Conservation (phyloP, 1,140 invertebrate genomes). For the Odontomachus brunneus region DNA sequence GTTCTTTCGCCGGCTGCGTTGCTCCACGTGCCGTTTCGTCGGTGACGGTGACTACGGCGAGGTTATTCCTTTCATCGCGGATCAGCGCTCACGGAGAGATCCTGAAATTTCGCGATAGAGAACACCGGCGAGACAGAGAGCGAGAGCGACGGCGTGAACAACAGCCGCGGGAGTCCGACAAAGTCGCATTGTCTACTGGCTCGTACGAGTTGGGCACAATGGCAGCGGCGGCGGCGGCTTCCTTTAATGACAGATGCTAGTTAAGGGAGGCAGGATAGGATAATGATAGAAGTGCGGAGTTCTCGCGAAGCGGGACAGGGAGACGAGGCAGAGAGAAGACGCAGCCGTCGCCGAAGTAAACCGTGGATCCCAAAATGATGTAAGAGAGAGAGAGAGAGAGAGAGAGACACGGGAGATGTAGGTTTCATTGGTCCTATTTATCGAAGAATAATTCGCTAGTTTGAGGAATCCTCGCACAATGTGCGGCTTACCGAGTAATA, state of each 20-base stretch:
- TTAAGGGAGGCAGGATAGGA: conserved; percentile 70
- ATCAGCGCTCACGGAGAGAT: conserved; percentile 63
- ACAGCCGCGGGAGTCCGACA: conserved; percentile 60
- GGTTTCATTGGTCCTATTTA: conserved; percentile 74
- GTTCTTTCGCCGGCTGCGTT: not conserved
- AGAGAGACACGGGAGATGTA: conserved; percentile 65
- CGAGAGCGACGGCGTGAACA: conserved; percentile 47
- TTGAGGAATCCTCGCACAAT: conserved; percentile 73
- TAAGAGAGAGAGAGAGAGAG: conserved; percentile 43
- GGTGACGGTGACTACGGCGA: conserved; percentile 7
- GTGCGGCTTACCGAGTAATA: conserved; percentile 71
- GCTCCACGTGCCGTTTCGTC: conserved; percentile 18
- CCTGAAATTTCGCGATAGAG: conserved; percentile 43
- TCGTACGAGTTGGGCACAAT: conserved; percentile 74
- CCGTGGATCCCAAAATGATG: conserved; percentile 63
- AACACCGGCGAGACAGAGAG: not conserved
- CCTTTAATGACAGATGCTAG: conserved; percentile 78
- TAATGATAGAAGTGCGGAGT: conserved; percentile 46
- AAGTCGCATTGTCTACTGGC: conserved; percentile 74
- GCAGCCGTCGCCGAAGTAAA: conserved; percentile 56
- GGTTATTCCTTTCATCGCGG: conserved; percentile 48
- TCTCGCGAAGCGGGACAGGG: conserved; percentile 21
- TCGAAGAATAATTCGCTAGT: conserved; percentile 82
- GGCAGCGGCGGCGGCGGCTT: conserved; percentile 71
- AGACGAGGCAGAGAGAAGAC: conserved; percentile 17